Percentiles rank a stretch among this genome's conserved stretches.
phyloP scores from a whole-genome alignment of 2,113 vertebrate species.

The Crotalus tigris region DNA sequence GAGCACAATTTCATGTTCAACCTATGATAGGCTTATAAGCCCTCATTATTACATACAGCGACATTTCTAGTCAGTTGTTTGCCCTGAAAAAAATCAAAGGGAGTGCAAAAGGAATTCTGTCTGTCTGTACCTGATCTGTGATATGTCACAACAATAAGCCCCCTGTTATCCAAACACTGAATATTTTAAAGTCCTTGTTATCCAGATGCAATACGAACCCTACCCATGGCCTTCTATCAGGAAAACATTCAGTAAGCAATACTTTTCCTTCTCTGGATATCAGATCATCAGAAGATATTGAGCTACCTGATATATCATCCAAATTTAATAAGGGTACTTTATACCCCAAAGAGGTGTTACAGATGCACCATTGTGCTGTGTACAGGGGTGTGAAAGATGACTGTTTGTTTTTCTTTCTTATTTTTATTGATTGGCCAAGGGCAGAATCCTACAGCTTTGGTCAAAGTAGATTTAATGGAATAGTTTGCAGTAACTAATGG shows the following conservation, averaged over 20 bases:
- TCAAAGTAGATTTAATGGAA: neutral
- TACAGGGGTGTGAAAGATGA: neutral
- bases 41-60: constrained; percentile 25
- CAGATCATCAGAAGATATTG: neutral
- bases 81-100: neutral
- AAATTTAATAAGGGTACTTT: neutral
- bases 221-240: neutral
- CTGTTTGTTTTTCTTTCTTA: neutral
- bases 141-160: neutral
- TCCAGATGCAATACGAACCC: constrained; percentile 22
- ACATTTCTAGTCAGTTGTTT: constrained; percentile 27
- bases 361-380: neutral
- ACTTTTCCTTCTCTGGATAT: neutral
- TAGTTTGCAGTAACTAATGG: neutral
- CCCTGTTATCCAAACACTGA: constrained; percentile 1
- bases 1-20: constrained; percentile 60
- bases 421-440: neutral
- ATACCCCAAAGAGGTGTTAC: neutral
- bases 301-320: neutral
- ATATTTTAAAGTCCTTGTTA: constrained; percentile 12
- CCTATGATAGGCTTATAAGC: constrained; percentile 48
- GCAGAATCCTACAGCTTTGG: neutral
- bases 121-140: neutral
- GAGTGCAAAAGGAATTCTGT: neutral
- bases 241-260: neutral